phyloP scores from a whole-genome alignment of 2,113 vertebrate genomes.

The Pipa parva region DNA sequence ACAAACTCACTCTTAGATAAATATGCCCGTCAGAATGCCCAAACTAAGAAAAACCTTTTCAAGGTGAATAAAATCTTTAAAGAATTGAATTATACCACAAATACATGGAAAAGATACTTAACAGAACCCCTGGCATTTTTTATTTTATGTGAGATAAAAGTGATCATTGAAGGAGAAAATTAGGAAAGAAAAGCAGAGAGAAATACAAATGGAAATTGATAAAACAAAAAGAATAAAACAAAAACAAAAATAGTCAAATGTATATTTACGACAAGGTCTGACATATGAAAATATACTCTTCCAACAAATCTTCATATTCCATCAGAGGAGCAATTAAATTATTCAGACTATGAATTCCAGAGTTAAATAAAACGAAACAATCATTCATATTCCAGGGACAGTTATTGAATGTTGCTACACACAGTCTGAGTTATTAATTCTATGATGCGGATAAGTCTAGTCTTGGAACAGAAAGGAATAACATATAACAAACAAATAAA shows the following conservation, averaged over 20 bases:
- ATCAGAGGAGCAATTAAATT: background rate
- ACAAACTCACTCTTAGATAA: background rate
- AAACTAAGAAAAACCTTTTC: background rate
- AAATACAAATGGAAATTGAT: background rate
- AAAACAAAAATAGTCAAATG: background rate
- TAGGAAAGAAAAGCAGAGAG: background rate
- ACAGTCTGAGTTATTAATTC: too few relatives aligned
- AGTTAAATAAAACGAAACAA: background rate
- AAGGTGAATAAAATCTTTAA: background rate
- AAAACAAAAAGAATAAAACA: background rate
- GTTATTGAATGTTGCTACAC: background rate
- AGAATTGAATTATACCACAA: background rate
- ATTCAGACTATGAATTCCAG: background rate
- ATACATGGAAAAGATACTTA: background rate
- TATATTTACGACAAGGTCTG: conserved; percentile 4
- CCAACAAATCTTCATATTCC: background rate
- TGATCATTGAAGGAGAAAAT: conserved; percentile 14
- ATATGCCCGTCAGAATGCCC: background rate
- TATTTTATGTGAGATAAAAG: background rate
- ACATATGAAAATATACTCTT: background rate
- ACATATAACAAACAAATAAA: too few relatives aligned
- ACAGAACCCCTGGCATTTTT: background rate
- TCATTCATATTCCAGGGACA: background rate
- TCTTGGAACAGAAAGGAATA: too few relatives aligned
- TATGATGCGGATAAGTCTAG: too few relatives aligned